phyloP scores from a whole-genome alignment of 2,797 vertebrate genomes.

The Gobio occitaniae region DNA sequence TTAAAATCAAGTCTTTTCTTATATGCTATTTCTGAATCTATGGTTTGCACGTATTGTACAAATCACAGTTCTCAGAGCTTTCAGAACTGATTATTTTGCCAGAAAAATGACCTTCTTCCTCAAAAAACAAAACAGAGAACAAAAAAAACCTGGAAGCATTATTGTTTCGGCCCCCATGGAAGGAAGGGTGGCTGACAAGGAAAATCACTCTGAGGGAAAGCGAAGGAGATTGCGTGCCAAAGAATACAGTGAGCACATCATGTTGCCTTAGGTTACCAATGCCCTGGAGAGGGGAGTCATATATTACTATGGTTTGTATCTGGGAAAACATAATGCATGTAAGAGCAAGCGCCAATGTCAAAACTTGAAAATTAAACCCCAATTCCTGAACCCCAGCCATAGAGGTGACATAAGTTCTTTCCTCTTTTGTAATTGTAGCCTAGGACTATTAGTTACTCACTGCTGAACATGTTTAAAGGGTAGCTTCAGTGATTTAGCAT shows the following conservation, averaged over 20 bases:
- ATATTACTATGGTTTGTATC: slow-evolving; percentile 14
- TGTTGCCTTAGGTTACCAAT: slow-evolving; percentile 13
- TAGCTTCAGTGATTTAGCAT: too few species aligned
- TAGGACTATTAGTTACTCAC: not conserved
- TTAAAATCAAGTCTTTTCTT: not conserved
- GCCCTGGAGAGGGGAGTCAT: slow-evolving; percentile 36
- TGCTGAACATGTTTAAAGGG: not conserved
- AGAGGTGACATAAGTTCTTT: not conserved
- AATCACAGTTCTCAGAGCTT: not conserved
- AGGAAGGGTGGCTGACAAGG: slow-evolving; percentile 8
- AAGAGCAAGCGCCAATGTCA: slow-evolving; percentile 11
- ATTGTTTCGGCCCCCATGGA: not conserved
- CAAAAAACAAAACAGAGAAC: not conserved
- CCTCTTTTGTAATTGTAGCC: not conserved
- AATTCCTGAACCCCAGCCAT: not conserved
- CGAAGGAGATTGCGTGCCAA: not conserved
- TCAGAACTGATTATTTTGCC: not conserved
- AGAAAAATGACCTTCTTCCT: not conserved
- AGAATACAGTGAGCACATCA: slow-evolving; percentile 17
- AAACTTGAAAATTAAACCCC: not conserved
- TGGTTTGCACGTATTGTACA: not conserved
- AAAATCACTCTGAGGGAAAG: not conserved
- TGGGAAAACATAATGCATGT: slow-evolving; percentile 18
- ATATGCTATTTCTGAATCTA: not conserved
- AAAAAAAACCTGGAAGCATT: not conserved